Evolutionary conservation across 1,140 invertebrate species (phyloP).

Genomic region (Tribolium madens): DNA sequence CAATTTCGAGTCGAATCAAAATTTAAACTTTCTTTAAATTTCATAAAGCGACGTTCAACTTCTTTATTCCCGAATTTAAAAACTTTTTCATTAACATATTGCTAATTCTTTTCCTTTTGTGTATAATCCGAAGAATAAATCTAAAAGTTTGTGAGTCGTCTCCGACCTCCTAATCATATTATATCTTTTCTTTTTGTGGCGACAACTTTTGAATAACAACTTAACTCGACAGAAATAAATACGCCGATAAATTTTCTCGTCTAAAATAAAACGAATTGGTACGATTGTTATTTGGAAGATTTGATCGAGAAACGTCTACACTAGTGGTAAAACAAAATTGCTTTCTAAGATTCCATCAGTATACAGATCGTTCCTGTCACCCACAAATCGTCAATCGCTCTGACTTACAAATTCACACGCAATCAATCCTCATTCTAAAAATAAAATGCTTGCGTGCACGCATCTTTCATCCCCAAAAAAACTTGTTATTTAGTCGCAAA

Average conservation of each 20-base stretch:
- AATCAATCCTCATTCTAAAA: neutral
- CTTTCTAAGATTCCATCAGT: conserved; percentile 3
- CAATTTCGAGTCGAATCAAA: neutral
- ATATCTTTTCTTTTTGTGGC: neutral
- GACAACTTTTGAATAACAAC: conserved; percentile 16
- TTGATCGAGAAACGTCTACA: neutral
- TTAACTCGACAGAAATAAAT: conserved; percentile 11
- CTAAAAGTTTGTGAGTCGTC: neutral
- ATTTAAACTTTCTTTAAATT: neutral
- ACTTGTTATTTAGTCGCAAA: neutral
- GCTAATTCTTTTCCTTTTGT: conserved; percentile 6
- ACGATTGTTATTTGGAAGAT: conserved; percentile 7
- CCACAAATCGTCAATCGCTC: neutral
- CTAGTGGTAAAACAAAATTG: neutral
- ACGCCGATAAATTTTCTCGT: neutral
- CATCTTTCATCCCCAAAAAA: neutral
- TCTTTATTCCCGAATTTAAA: neutral
- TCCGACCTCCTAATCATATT: neutral
- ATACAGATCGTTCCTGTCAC: conserved; percentile 3
- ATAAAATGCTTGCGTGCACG: neutral
- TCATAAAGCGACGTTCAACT: neutral
- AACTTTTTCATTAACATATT: neutral
- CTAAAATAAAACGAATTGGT: neutral
- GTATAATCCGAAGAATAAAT: neutral
- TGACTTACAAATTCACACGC: neutral